Evolutionary conservation across 1,140 invertebrate species (phyloP), one percentile per base, ranked within the genome.

Genomic region (Atopsyche davidsoni): DNA sequence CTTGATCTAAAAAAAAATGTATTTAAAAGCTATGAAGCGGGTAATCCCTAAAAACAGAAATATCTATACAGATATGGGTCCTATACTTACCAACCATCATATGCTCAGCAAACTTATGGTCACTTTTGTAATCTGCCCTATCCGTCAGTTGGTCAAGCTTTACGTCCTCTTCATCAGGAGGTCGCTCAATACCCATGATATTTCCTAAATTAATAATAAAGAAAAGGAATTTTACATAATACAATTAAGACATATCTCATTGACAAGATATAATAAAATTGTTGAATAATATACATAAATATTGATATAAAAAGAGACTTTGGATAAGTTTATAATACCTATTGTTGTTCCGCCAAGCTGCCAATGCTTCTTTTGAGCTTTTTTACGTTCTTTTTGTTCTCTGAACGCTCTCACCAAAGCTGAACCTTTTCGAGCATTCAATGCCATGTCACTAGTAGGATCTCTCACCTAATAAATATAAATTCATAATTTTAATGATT

Each of bases 331-430:
- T 25, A 36, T 21, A 41, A 53, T 59, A 63, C 94, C 94, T 36
- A 99, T 79, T 62, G 91, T 90, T 2, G 94, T 98, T 22, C 97
- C 96, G 25, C 94, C 92, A 24, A 99, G 68, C 69, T 99, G 94
- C 95, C 96, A 99, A 66, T 99, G 94, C 68, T 99, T 99, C 65
- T 96, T 96, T 62, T 98, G 96, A 0, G 95, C 93, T 69, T 93
- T 95, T 34, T 84, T 82, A 19, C 93, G 74, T 67, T 99, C 97
- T 64, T 98, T 97, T 65, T 98, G 92, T 66, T 99, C 96, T 38
- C 97, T 78, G 65, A 87, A 94, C 0, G 82, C 81, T 45, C 92
- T 78, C 0, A 99, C 97, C 16, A 94, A 70, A 1, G 85, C 80
- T 3, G 91, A 93, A 4, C 96, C 97, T 75, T 99, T 99, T n/a